Conservation (phyloP, 2,797 vertebrate species). For the Sebastes steindachneri region DNA sequence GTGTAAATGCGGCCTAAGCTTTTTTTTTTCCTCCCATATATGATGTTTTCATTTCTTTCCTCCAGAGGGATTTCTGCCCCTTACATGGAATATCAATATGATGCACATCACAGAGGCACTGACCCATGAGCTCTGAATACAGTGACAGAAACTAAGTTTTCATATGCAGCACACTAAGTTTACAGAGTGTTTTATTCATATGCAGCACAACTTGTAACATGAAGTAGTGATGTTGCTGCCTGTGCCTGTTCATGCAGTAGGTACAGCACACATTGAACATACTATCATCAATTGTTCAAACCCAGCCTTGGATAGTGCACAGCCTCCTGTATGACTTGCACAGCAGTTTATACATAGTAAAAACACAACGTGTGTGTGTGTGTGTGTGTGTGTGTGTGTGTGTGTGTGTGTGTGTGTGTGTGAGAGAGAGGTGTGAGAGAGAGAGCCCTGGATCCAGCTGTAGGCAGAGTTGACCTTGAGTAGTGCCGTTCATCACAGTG, state of each 20-base stretch:
- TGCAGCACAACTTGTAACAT: not conserved
- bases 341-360: not conserved
- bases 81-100: constrained; percentile 9
- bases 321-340: not conserved
- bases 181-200: constrained; percentile 16
- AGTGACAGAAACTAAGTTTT: constrained; percentile 3
- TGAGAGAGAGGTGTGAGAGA: not conserved
- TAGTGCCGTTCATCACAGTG: constrained; percentile 42
- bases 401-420: not conserved
- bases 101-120: constrained; percentile 6
- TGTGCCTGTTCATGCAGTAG: not conserved
- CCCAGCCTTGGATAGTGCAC: not conserved
- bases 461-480: constrained; percentile 67
- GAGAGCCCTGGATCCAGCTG: constrained; percentile 3
- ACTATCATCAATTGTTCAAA: not conserved
- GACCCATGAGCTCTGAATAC: constrained; percentile 5
- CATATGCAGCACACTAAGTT: not conserved
- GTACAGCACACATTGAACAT: not conserved
- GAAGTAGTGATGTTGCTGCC: not conserved
- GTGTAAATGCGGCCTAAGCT: not conserved
- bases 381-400: not conserved
- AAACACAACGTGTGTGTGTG: not conserved
- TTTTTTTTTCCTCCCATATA: not conserved
- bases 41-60: not conserved
- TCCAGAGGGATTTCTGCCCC: not conserved